phyloP scores from a whole-genome alignment of 92 coral and sea anemone species.

The Epizoanthus ramosus region DNA sequence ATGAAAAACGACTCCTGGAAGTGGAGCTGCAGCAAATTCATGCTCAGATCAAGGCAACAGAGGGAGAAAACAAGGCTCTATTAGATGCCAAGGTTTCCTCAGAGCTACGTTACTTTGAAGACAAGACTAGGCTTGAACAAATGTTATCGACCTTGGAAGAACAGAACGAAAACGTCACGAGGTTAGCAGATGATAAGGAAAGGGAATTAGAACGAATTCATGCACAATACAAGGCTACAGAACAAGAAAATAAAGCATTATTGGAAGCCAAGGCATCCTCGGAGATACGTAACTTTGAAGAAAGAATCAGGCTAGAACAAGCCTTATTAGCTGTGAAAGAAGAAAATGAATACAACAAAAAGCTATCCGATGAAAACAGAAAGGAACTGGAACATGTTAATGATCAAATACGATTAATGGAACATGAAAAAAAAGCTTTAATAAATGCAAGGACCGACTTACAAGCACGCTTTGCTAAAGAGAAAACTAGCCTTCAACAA shows the following conservation, averaged over 20 bases:
- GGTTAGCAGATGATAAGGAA: slow-evolving; percentile 35
- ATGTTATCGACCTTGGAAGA: background rate
- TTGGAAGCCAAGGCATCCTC: slow-evolving; percentile 32
- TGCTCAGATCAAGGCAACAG: background rate
- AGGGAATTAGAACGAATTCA: slow-evolving; percentile 1
- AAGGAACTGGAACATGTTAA: slow-evolving; percentile 20
- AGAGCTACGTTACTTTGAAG: background rate
- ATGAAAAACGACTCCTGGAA: slow-evolving; percentile 6
- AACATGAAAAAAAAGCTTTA: slow-evolving; percentile 41
- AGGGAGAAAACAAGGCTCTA: background rate
- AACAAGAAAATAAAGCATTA: background rate
- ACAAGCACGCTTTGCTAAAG: slow-evolving; percentile 9
- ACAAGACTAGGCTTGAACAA: background rate
- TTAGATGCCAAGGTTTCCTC: slow-evolving; percentile 31
- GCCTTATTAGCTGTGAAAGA: background rate
- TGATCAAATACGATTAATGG: slow-evolving; percentile 1
- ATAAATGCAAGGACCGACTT: slow-evolving; percentile 28
- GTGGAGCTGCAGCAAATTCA: background rate
- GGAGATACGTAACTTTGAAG: slow-evolving; percentile 1
- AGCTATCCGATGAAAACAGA: slow-evolving; percentile 26
- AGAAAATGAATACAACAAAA: slow-evolving; percentile 4
- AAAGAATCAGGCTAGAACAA: background rate
- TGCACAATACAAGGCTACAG: background rate
- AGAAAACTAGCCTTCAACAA: slow-evolving; percentile 47
- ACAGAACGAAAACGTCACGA: background rate